Evolutionary conservation across 2,888 invertebrate genomes (phyloP).

Genomic region (Xylocampa areola): DNA sequence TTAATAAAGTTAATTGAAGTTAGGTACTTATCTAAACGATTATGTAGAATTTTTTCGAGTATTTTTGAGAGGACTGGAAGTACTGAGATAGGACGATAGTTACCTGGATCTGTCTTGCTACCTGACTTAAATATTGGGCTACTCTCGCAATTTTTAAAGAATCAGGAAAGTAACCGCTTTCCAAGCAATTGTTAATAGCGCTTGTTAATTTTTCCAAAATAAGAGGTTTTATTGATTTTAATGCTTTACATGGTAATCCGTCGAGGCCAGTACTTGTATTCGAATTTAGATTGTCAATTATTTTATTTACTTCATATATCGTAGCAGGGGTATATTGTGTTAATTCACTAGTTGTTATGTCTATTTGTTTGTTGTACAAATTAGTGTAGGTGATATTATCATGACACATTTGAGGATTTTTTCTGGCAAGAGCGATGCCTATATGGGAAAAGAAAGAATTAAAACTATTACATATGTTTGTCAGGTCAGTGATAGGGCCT

Average conservation of each 20-base stretch:
- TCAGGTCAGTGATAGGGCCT: neutral
- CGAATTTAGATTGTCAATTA: neutral
- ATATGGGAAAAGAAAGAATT: neutral
- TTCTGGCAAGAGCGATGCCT: neutral
- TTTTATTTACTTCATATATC: neutral
- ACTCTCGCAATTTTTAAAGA: neutral
- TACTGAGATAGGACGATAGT: no score
- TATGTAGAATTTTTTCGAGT: no score
- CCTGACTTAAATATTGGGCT: neutral
- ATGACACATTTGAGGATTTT: neutral
- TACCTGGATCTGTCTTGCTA: neutral
- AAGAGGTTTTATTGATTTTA: neutral
- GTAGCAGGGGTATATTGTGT: slow-evolving; percentile 1
- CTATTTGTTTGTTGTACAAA: slow-evolving; percentile 1
- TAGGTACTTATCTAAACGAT: no score
- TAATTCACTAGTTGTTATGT: neutral
- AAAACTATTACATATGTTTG: neutral
- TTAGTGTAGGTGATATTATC: neutral
- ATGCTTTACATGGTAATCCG: neutral
- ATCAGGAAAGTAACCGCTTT: neutral
- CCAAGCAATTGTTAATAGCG: no score
- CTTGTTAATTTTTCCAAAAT: no score
- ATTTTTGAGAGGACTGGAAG: no score
- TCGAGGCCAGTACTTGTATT: no score
- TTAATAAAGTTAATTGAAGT: no score